Conservation (phyloP, 2,888 invertebrate species). For the Netelia fuscicornis region DNA sequence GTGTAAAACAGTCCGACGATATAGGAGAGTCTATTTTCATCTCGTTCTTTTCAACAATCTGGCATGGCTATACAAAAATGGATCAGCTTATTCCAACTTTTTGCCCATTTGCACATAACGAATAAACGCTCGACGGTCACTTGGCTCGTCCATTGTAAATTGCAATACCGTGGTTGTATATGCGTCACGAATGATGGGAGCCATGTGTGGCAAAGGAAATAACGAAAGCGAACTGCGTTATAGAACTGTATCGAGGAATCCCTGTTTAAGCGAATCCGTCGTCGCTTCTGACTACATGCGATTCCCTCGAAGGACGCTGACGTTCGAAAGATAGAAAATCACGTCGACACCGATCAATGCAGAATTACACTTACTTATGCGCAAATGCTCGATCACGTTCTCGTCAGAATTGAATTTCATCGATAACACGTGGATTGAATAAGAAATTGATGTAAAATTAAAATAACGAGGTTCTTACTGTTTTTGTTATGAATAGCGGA, state of each 20-base stretch:
- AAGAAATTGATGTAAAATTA: neutral
- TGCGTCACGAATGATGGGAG: conserved; percentile 4
- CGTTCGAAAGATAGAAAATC: conserved; percentile 19
- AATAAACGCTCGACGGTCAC: too few relatives aligned
- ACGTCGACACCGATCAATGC: neutral
- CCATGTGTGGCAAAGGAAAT: conserved; percentile 39
- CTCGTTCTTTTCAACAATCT: too few relatives aligned
- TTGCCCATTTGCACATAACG: too few relatives aligned
- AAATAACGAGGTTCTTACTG: neutral
- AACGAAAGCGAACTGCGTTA: conserved; percentile 25
- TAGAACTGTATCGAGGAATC: conserved; percentile 22
- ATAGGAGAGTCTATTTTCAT: too few relatives aligned
- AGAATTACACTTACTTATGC: neutral
- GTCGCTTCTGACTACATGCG: neutral
- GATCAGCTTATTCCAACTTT: too few relatives aligned
- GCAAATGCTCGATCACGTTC: neutral
- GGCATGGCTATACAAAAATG: too few relatives aligned
- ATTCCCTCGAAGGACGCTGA: neutral
- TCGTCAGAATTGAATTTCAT: neutral
- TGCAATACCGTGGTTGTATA: neutral
- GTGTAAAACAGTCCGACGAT: too few relatives aligned
- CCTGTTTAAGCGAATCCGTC: conserved; percentile 24
- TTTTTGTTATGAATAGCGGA: too few relatives aligned
- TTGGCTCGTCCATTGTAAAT: too few relatives aligned
- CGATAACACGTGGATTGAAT: neutral